Evolutionary conservation across 2,797 vertebrate species (phyloP).

Genomic region (Potorous gilbertii): DNA sequence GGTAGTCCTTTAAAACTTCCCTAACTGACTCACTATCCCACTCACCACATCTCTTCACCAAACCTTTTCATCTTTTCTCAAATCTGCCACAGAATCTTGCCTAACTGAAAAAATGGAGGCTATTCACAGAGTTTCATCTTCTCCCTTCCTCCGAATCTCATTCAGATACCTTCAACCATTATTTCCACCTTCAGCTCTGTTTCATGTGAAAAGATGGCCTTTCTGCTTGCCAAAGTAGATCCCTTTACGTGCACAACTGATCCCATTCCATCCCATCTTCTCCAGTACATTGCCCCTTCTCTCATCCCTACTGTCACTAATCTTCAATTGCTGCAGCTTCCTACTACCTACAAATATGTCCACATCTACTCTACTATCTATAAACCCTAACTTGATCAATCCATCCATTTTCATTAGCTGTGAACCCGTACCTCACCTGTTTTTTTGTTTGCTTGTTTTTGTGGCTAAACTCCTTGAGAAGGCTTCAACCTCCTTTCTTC

Average conservation of each 20-base stretch:
- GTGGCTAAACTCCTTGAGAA: background rate
- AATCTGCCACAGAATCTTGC: background rate
- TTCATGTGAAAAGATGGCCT: background rate
- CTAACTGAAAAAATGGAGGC: background rate
- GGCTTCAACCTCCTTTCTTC: background rate
- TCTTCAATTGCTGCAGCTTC: background rate
- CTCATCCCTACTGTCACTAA: background rate
- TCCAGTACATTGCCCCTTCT: background rate
- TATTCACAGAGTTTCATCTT: background rate
- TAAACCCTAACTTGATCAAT: background rate
- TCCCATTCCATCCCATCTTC: background rate
- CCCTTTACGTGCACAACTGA: background rate
- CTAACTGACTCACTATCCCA: background rate
- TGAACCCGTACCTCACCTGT: background rate
- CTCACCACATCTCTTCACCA: background rate
- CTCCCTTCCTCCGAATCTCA: background rate
- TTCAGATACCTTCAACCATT: background rate
- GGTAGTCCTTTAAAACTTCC: background rate
- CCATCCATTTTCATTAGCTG: background rate
- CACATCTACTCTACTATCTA: background rate
- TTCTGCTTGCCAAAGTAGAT: background rate
- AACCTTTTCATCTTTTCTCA: background rate
- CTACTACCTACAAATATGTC: background rate
- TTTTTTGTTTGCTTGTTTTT: background rate
- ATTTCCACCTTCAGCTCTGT: background rate